phyloP scores from a whole-genome alignment of 2,797 vertebrate genomes.

The Emydoidea blandingii region DNA sequence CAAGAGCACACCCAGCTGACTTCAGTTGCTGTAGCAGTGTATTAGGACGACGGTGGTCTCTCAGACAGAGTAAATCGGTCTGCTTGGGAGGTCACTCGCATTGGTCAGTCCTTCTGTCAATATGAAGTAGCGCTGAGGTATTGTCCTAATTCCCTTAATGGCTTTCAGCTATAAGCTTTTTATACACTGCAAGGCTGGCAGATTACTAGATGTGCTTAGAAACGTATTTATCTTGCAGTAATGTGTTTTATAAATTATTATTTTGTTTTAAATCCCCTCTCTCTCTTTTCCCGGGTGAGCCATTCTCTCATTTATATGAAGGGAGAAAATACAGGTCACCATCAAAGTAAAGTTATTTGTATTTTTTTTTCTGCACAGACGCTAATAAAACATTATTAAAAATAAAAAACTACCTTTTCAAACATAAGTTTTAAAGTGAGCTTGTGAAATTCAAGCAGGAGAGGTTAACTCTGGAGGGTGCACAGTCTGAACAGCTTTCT shows the following conservation, averaged over 20 bases:
- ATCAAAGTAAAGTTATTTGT: background rate
- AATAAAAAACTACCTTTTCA: constrained; percentile 20
- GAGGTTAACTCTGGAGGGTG: constrained; percentile 49
- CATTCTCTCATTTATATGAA: constrained; percentile 38
- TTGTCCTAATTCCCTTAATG: constrained; percentile 66
- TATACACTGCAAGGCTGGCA: constrained; percentile 21
- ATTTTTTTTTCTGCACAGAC: constrained; percentile 6
- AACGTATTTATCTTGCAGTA: constrained; percentile 57
- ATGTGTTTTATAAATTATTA: constrained; percentile 58
- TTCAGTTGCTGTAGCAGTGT: background rate
- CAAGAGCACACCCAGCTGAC: background rate
- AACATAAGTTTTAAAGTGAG: background rate
- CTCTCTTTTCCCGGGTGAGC: constrained; percentile 45
- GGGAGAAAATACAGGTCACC: constrained; percentile 41
- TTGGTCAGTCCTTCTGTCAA: background rate
- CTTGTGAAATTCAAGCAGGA: constrained; percentile 25
- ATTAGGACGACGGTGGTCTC: fast-evolving
- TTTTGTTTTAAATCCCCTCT: constrained; percentile 36
- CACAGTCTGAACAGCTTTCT: constrained; percentile 17
- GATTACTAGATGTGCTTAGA: constrained; percentile 34
- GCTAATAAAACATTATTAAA: constrained; percentile 40
- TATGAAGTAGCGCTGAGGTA: background rate
- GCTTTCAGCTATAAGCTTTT: constrained; percentile 43
- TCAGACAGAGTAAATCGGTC: background rate
- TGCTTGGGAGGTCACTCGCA: background rate